phyloP scores from a whole-genome alignment of 2,888 invertebrate genomes.

The Pachymerium ferrugineum region DNA sequence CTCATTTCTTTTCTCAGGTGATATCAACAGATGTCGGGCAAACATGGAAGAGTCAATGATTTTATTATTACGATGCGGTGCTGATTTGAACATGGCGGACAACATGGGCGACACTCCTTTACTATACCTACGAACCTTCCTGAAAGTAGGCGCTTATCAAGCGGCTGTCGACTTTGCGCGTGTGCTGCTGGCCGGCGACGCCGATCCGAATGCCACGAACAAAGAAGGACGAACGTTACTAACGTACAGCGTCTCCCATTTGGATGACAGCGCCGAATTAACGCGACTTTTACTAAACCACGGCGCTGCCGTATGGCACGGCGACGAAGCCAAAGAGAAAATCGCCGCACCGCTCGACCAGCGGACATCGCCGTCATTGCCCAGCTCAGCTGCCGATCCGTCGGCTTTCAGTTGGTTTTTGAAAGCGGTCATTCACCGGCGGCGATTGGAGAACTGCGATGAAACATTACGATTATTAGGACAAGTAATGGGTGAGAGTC shows the following conservation, averaged over 20 bases:
- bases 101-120: conserved; percentile 34
- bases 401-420: conserved; percentile 43
- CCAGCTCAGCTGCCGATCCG: neutral
- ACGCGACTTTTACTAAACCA: conserved; percentile 43
- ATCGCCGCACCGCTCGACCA: neutral
- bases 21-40: conserved; percentile 1
- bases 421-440: conserved; percentile 42
- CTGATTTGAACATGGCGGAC: conserved; percentile 34
- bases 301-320: conserved; percentile 43
- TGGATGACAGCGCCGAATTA: conserved; percentile 42
- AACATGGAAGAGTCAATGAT: conserved; percentile 34
- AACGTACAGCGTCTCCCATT: conserved; percentile 42
- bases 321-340: conserved; percentile 1
- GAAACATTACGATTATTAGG: conserved; percentile 41
- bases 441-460: conserved; percentile 39
- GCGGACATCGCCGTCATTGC: neutral
- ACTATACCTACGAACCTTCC: conserved; percentile 37
- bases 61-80: conserved; percentile 33
- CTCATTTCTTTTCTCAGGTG: conserved; percentile 30
- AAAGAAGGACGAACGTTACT: conserved; percentile 42
- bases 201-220: conserved; percentile 41
- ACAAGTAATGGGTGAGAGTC: conserved; percentile 42
- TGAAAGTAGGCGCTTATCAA: conserved; percentile 40
- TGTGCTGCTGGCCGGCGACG: conserved; percentile 41
- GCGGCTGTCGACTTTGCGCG: conserved; percentile 40